Evolutionary conservation across 1,140 invertebrate species (phyloP), one percentile per base, ranked within the genome.

Genomic region (Idris sp.): DNA sequence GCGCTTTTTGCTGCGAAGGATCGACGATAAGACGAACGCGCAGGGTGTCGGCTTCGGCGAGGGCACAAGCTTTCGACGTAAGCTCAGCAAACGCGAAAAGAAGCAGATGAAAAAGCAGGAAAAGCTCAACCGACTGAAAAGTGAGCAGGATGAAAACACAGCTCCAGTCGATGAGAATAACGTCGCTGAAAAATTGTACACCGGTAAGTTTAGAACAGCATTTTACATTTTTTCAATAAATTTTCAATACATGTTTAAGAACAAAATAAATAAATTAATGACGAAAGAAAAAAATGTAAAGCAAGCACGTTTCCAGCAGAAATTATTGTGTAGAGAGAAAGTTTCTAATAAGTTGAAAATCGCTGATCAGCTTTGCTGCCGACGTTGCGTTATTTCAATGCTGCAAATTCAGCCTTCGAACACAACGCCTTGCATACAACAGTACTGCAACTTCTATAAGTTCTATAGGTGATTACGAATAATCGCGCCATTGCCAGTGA

Each of bases 91-190:
- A 89, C 90, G 98, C 41, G 98, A 99, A 83, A 99, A 99, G 88
- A 99, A 99, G 83, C 97, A 98, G 83, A 91, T 97, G 82, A 98
- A 98, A 86, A 99, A 99, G 82, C 95, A 97, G 83, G 96, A 98
- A 80, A 98, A 99, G 89, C 88, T 97, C 43, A 93, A 94, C 15
- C 89, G 94, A 84, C 87, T 94, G 58, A 94, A 95, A 88, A 93
- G 92, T 5, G 86, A 88, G 51, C 86, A 86, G 43, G 93, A 95
- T 74, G 91, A 92, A 58, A 92, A 89, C 43, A 87, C 92, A 73
- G 82, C 86, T 4, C 91, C 91, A 31, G 91, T 95, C 49, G 94
- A 95, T 67, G 93, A 95, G 81, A 94, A 95, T 80, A 93, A 93
- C 53, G 95, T 97, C 10, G 96, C 96, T 0, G 96, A 97, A 81